A percentile compares a stretch with the other conserved stretches of the same genome.
phyloP scores from a whole-genome alignment of 2,113 vertebrate genomes.

The Gopherus flavomarginatus region DNA sequence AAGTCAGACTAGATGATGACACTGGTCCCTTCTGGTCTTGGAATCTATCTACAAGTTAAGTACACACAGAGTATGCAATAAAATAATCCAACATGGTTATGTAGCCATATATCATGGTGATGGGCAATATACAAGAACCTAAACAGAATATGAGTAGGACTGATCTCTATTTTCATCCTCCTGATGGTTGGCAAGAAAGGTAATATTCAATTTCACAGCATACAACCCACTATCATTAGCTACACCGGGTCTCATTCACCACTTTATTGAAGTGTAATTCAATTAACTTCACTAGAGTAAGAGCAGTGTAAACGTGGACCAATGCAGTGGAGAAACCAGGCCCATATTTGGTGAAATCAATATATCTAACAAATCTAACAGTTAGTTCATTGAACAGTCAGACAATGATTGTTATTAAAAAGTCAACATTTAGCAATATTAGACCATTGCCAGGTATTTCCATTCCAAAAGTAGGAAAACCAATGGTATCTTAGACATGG shows the following conservation, averaged over 20 bases:
- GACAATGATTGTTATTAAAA: not conserved
- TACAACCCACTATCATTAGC: not conserved
- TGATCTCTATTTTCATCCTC: not conserved
- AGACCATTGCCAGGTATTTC: not conserved
- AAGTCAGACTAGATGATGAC: not conserved
- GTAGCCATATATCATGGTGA: not conserved
- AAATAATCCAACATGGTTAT: not conserved
- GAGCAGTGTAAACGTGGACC: not conserved
- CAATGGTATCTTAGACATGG: not conserved
- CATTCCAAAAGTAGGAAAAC: not conserved
- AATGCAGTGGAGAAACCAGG: not conserved
- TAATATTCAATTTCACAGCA: not conserved
- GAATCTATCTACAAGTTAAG: not conserved
- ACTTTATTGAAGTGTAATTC: not conserved
- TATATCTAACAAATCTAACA: not conserved
- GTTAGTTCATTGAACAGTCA: not conserved
- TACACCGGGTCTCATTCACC: not conserved
- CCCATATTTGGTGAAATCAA: not conserved
- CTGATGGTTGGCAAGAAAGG: not conserved
- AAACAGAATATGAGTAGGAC: not conserved
- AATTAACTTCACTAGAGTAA: not conserved
- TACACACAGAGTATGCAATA: not conserved
- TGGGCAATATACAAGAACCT: not conserved
- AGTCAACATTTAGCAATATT: not conserved
- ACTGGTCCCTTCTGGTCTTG: not conserved